Evolutionary conservation across 2,113 vertebrate species (phyloP), one percentile per base, ranked within the genome.

Genomic region (Myotis yumanensis): DNA sequence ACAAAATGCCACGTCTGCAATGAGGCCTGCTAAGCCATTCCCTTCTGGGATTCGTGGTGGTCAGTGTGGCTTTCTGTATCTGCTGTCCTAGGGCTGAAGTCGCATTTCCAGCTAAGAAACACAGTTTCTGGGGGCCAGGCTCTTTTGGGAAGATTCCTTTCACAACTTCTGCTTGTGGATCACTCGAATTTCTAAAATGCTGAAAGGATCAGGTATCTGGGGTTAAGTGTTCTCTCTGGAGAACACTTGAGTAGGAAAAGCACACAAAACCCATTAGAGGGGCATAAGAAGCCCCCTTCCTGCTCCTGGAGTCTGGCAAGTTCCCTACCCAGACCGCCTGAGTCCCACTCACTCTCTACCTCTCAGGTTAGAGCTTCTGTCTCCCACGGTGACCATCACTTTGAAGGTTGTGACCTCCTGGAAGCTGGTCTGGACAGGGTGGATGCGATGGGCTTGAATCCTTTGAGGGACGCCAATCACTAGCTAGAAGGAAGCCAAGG

Each of bases 281-380:
- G 68, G 30, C 52, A 35, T 0, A 17, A 1, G 72, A 43, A 28
- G 9, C 51, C 73, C 51, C 17, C 66, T 52, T 9, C 40, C 69
- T 4, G 0, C 40, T 20, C 72, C 71, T 14, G 1, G 14, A 17
- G 48, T n/a, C 43, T 3, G 0, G 43, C 81, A 16, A 59, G 73
- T 35, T 30, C n/a, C 35, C 54, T 11, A 15, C 28, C 64, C 43
- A 11, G 68, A 18, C 7, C 1, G 0, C n/a, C 35, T 1, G 6
- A 22, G 28, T 30, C 66, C 54, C n/a, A 48, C 25, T 16, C 5
- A 7, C 43, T n/a, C 57, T 9, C 7, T 43, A 99, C 99, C 99
- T 89, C 99, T 98, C 91, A 99, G 97, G 97, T 99, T 99, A 96
- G 98, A 99, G 95, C 96, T 99, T 94, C 77, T 96, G 43, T 98